Evolutionary conservation across 2,888 invertebrate species (phyloP).

Genomic region (Melieria crassipennis): DNA sequence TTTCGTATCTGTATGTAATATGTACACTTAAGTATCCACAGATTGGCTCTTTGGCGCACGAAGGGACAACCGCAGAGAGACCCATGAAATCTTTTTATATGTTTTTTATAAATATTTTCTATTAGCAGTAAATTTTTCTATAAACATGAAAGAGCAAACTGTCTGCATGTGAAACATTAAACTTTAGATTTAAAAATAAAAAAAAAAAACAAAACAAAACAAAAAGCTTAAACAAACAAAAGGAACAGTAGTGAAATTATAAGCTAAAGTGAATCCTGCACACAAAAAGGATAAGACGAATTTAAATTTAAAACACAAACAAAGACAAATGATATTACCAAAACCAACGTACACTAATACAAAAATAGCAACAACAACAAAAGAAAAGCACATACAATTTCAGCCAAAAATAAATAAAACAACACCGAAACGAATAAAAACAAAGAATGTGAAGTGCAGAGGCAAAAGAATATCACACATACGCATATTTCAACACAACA

Average conservation of each 20-base stretch:
- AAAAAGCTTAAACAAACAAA: too few species aligned
- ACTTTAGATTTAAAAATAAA: not conserved
- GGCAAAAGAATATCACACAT: slow-evolving; percentile 19
- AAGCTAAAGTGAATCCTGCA: slow-evolving; percentile 13
- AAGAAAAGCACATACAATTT: slow-evolving; percentile 1
- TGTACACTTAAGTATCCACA: too few species aligned
- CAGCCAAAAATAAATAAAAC: not conserved
- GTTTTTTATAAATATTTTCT: not conserved
- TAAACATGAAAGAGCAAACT: not conserved
- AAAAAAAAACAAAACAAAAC: too few species aligned
- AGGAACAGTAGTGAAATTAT: too few species aligned
- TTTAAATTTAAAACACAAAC: not conserved
- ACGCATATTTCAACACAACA: slow-evolving; percentile 15
- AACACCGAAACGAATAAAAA: too few species aligned
- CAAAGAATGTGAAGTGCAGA: too few species aligned
- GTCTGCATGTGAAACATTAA: slow-evolving; percentile 29
- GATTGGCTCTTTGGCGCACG: too few species aligned
- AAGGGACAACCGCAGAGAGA: too few species aligned
- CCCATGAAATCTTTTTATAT: too few species aligned
- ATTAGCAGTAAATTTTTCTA: slow-evolving; percentile 30
- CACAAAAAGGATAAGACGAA: not conserved
- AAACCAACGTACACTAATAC: not conserved
- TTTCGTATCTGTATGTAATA: too few species aligned
- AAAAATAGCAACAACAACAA: not conserved
- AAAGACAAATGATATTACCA: not conserved